Evolutionary conservation across 2,888 invertebrate genomes (phyloP), one percentile per base, ranked within the genome.

Genomic region (Ecdyonurus torrentis): DNA sequence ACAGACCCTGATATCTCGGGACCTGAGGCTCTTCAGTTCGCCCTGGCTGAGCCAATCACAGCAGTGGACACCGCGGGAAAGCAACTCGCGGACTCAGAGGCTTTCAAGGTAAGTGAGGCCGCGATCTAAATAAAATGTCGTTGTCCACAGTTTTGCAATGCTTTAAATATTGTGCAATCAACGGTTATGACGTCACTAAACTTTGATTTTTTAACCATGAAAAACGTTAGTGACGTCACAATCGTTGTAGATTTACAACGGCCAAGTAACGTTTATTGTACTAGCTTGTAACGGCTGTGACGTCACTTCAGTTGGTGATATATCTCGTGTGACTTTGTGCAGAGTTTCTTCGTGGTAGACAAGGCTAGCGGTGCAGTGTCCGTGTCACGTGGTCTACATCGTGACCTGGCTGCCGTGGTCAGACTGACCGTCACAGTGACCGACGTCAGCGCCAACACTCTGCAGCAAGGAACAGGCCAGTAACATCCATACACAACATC

Each of bases 21-120:
- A 52, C 79, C 81, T 23, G 85, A 84, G 60, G 85, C 85, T 2
- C 74, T 91, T 20, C 78, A 83, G 64, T 89, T 80, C 68, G 79
- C 82, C 0, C 80, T 80, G 1, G 83, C 86, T 1, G 86, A 84
- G 69, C 81, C 83, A 1, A 85, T 91, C 23, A 84, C 83, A 0
- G 92, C 91, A 1, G 82, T 89, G 2, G 91, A 92, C 70, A 88
- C 86, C 68, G 87, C 91, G 72, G 89, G 91, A 10, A 85, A 87
- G 67, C 85, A 85, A 74, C 85, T 86, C 58, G 70, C 70, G 58
- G 70, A 72, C 19, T 70, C 71, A 23, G 69, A 70, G 20, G 67
- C 67, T 19, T 76, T 74, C 65, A 76, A 75, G 69, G 75, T 74
- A 69, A 24, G 60, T n/a, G 7, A n/a, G n/a, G n/a, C n/a, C n/a